Evolutionary conservation across 1,140 invertebrate species (phyloP), one percentile per base, ranked within the genome.

Genomic region (Anastrepha obliqua): DNA sequence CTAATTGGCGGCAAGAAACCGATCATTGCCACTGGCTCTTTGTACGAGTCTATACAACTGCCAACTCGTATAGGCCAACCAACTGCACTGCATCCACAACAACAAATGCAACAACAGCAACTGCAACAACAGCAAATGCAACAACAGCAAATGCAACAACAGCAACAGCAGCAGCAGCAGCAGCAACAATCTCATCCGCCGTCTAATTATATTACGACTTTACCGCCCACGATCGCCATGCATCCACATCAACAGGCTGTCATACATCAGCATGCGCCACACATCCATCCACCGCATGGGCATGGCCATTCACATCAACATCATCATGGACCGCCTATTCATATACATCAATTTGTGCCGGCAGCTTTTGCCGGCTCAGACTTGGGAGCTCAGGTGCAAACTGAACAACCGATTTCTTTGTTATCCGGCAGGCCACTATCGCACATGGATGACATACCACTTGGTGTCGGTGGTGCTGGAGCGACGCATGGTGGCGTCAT

Each of bases 1-100:
- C 93, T 94, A 42, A 94, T 96, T 88, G 96, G 96, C 87, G 95
- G 95, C 20, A 94, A 95, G 90, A 95, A 95, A 91, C 93, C 94
- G 8, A 92, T 94, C 91, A 89, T 91, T 88, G 89, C 91, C 87
- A 88, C 91, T 8, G 89, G 90, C 3, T 90, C 90, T 9, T 89
- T 92, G 88, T 92, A 93, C 85, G 93, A 93, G 85, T 91, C 90
- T 6, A 88, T 92, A 47, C 91, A 90, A 74, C 89, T 91, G 59
- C 92, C 90, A 13, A 87, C 91, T 51, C 91, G 90, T 70, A 89
- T 91, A 55, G 88, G 6, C 15, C 64, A 87, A 85, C 6, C 64
- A 51, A 6, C 89, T 89, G 55, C 87, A 88, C 17, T 85, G 15
- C 64, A 67, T 62, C 20, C 47, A 70, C 78, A 67, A 29, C 89